Base-by-base conservation (phyloP, 2,888 invertebrate species). In the Unio pictorum region DNA sequence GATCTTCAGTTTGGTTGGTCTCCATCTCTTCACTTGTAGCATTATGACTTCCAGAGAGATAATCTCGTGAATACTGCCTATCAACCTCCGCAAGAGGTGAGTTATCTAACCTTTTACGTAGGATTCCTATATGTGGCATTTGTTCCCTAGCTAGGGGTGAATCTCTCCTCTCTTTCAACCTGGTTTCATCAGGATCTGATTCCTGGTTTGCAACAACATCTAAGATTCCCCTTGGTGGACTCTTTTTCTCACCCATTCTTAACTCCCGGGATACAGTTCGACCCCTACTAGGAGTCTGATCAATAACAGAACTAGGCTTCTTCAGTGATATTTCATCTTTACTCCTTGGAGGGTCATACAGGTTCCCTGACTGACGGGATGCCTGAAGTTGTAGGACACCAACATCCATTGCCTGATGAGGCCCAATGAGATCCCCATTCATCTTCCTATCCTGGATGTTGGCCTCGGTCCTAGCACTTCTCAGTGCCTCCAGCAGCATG, bases 401-500 rank as follows among this genome's bases (percentile, higher is more conserved):
- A 60, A 75, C 71, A 73, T 75, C 77, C 4, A 77, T 70, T 57
- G 73, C 70, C 68, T 77, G 66, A 57, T 68, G 66, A 66, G 72
- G 71, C 58, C 69, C 64, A 54, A 74, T 71, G 54, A 71, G 71
- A 69, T 77, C 74, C 57, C 67, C 55, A 23, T 55, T 28, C 34
- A 72, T 65, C 56, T 63, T 71, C 56, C 78, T 73, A 67, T 80
- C 81, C 55, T 81, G 80, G 56, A 74, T 71, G 70, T 70, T 81
- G 20, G 79, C 84, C 65, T 82, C 83, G 62, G 80, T 79, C 60
- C 84, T 76, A 23, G 84, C 84, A 72, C 81, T 81, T 58, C 76
- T 69, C 8, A 85, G 69, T 55, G 81, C 83, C 67, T 85, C 83
- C 11, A 84, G 69, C 28, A 82, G 71, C 57, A 80, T 71, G 68